These are phyloP conservation scores for Ceuthmochares aereus DNA, from an alignment of 2,113 vertebrate species.

Conservation along the genomic window DNA sequence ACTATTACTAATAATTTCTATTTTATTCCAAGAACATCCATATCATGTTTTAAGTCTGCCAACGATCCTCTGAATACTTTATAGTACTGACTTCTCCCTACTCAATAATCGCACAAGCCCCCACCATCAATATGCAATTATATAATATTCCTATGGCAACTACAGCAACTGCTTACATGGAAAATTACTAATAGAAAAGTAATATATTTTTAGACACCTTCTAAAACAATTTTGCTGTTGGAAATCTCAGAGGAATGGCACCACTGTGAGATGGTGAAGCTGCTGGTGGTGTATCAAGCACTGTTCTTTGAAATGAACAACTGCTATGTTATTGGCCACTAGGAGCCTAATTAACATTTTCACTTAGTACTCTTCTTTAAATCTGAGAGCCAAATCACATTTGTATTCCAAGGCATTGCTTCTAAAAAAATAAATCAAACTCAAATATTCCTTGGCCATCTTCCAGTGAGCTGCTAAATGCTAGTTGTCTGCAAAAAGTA, in stretches of 20 bases:
- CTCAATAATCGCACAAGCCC: not conserved
- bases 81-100: not conserved
- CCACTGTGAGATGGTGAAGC: not conserved
- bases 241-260: not conserved
- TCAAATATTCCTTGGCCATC: not conserved
- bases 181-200: not conserved
- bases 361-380: not conserved
- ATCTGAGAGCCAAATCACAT: not conserved
- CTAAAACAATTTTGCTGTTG: not conserved
- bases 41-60: not conserved
- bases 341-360: not conserved
- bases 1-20: not conserved
- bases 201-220: not conserved
- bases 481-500: not conserved
- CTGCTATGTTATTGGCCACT: not conserved
- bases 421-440: constrained; percentile 5
- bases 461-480: not conserved
- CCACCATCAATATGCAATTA: not conserved
- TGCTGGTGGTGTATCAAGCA: not conserved
- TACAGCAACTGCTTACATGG: not conserved
- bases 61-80: not conserved
- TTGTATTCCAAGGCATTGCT: not conserved
- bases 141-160: not conserved
- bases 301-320: not conserved
- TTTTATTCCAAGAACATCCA: not conserved